Evolutionary conservation across 1,140 invertebrate species (phyloP).

Genomic region (Cherax destructor): DNA sequence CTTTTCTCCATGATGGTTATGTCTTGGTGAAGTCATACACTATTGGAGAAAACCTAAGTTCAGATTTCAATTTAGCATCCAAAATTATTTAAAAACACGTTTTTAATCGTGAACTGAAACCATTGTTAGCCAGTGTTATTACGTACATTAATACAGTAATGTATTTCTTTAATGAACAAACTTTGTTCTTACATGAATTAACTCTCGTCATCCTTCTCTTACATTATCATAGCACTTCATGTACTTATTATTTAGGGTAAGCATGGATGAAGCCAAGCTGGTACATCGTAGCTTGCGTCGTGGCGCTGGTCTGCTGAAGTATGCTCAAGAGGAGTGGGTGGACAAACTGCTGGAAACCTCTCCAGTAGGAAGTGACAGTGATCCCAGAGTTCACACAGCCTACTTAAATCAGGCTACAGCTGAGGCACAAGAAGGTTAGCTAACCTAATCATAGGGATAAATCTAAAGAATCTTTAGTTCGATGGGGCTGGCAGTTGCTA

Average conservation of each 20-base stretch:
- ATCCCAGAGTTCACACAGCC: constrained; percentile 80
- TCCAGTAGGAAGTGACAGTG: constrained; percentile 80
- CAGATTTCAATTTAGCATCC: too few species aligned
- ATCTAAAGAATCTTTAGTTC: too few species aligned
- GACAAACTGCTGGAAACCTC: constrained; percentile 75
- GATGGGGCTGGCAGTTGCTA: too few species aligned
- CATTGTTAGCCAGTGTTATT: too few species aligned
- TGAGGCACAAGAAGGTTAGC: constrained; percentile 84
- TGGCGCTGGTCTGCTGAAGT: constrained; percentile 82
- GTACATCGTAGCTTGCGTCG: constrained; percentile 81
- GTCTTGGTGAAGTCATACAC: too few species aligned
- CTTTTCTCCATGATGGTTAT: too few species aligned
- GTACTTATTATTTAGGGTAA: constrained; percentile 76
- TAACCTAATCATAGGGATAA: not conserved
- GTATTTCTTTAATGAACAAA: not conserved
- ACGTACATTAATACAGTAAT: too few species aligned
- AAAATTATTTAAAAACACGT: too few species aligned
- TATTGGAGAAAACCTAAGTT: too few species aligned
- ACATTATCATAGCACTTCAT: not conserved
- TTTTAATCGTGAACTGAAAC: too few species aligned
- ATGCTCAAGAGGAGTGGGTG: constrained; percentile 75
- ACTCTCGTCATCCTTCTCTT: not conserved
- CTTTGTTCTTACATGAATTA: not conserved
- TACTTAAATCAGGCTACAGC: constrained; percentile 84
- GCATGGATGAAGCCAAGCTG: constrained; percentile 83